Evolutionary conservation across 2,888 invertebrate species (phyloP).

Genomic region (Thymelicus lineola): DNA sequence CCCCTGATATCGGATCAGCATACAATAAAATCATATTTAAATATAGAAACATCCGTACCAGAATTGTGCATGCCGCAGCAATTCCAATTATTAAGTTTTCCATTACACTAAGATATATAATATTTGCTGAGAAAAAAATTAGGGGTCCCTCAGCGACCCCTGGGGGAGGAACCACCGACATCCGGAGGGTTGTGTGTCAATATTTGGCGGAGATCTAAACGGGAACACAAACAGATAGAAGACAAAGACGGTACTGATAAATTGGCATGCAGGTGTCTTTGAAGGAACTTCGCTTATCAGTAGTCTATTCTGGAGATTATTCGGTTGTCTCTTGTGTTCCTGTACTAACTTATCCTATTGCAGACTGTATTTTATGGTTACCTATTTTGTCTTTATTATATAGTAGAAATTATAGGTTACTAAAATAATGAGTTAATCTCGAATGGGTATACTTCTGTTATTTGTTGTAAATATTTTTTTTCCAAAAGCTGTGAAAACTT

Average conservation of each 20-base stretch:
- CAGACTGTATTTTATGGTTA: no score
- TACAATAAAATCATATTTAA: no score
- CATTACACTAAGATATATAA: slow-evolving; percentile 26
- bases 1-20: no score
- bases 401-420: no score
- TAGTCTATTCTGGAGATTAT: not conserved
- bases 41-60: not conserved
- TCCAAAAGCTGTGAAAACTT: no score
- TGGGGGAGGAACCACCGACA: slow-evolving; percentile 40
- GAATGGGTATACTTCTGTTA: no score
- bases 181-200: slow-evolving; percentile 58
- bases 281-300: slow-evolving; percentile 21
- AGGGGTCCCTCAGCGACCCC: not conserved
- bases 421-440: no score
- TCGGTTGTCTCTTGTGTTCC: not conserved
- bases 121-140: slow-evolving; percentile 27
- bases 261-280: slow-evolving; percentile 56
- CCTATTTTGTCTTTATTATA: no score
- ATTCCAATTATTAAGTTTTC: slow-evolving; percentile 23
- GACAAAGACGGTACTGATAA: slow-evolving; percentile 57
- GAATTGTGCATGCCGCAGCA: no score
- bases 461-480: no score
- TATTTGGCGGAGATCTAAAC: slow-evolving; percentile 54
- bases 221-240: slow-evolving; percentile 51
- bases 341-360: no score